These are phyloP conservation scores for Drosophila mayri DNA, from an alignment of 1,140 invertebrate species.

Conservation along the genomic window DNA sequence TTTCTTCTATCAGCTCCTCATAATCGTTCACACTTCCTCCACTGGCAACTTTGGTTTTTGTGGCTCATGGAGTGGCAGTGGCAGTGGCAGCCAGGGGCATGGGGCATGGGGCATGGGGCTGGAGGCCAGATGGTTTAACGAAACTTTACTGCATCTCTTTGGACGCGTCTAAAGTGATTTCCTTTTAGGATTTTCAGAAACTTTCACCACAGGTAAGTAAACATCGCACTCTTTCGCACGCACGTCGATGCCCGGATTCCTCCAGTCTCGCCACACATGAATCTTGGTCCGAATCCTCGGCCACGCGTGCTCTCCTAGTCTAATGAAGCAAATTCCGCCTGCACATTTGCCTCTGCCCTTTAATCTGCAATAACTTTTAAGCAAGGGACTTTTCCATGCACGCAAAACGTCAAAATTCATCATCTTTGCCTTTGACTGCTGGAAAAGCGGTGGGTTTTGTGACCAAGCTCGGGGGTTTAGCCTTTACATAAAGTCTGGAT, in stretches of 20 bases:
- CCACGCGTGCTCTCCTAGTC: constrained; percentile 26
- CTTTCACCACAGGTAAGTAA: constrained; percentile 80
- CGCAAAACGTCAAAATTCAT: constrained; percentile 80
- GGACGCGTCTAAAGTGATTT: constrained; percentile 78
- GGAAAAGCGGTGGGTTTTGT: constrained; percentile 17
- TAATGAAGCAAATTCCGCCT: constrained; percentile 69
- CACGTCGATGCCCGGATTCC: constrained; percentile 14
- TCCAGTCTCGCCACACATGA: constrained; percentile 29
- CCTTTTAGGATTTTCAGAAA: constrained; percentile 83
- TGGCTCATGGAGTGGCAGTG: constrained; percentile 13
- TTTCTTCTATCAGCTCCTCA: constrained; percentile 56
- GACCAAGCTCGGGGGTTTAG: constrained; percentile 32
- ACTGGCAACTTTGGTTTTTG: constrained; percentile 47
- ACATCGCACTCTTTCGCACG: constrained; percentile 41
- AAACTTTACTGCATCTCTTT: constrained; percentile 75
- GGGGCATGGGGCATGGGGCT: background rate
- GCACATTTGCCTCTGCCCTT: constrained; percentile 67
- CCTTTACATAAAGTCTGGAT: background rate
- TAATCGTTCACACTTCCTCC: constrained; percentile 72
- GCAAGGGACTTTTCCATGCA: constrained; percentile 76
- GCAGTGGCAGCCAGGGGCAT: background rate
- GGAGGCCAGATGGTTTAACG: constrained; percentile 15
- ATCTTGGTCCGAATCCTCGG: constrained; percentile 35
- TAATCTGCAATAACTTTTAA: constrained; percentile 82
- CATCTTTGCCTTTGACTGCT: constrained; percentile 48